Base-by-base conservation (phyloP, 2,113 vertebrate species). In the Platichthys stellatus region DNA sequence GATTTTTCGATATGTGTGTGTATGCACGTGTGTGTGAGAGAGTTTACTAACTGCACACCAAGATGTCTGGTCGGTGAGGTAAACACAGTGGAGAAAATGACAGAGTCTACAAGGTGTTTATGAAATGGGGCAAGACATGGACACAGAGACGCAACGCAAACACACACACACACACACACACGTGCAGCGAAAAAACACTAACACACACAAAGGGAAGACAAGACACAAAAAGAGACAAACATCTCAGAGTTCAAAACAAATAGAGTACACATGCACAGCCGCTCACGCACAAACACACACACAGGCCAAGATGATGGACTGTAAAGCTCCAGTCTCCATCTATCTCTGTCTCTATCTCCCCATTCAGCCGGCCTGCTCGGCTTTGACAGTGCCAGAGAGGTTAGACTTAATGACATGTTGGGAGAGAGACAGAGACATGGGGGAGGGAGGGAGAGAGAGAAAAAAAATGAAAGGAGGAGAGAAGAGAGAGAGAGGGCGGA, bases 81-180 rank as follows among this genome's bases (percentile, higher is more conserved):
- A 92, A 92, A 92, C 90, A 93, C 82, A 63, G 81, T 58, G 40
- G 82, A 91, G 92, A 92, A 94, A 94, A 94, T 94, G 92, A 94
- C 91, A 94, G 88, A 92, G 91, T 89, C 86, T 72, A 84, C 76
- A 66, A 88, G 88, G 90, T 92, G 91, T 94, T 94, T 93, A 92
- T 89, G 87, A 87, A 92, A 91, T 62, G 80, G 83, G 80, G 81
- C 81, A 84, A 80, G 69, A 75, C 81, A 85, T 43, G 78, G 86
- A 90, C 84, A 83, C 77, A 77, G 78, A 83, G 74, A 69, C 59
- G 62, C 45, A 17, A 80, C 66, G 57, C 65, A n/a, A 51, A 54
- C 76, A 80, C 72, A 61, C 65, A n/a, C 58, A 54, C 76, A 81
- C 17, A 58, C 58, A 54, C 76, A 80, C 72, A 54, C 76, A 81